These are phyloP conservation scores for Falco peregrinus DNA, from an alignment of 2,797 vertebrate genomes.

Conservation along the genomic window DNA sequence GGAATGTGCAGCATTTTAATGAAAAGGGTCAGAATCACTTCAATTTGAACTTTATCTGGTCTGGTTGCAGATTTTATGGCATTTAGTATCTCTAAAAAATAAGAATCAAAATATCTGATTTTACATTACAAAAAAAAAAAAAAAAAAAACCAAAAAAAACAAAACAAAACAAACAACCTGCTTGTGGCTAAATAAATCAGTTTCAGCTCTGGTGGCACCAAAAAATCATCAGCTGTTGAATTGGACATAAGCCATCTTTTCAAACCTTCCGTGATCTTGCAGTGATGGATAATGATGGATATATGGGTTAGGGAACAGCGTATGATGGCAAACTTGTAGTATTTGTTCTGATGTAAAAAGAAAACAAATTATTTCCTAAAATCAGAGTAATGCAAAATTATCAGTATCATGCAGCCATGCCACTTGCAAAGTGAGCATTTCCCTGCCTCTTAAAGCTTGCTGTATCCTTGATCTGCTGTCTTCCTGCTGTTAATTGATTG, in stretches of 20 bases:
- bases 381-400: not conserved
- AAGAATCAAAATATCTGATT: not conserved
- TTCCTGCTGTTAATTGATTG: not conserved
- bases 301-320: not conserved
- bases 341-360: not conserved
- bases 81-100: not conserved
- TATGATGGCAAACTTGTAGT: not conserved
- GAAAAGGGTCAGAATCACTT: slow-evolving; percentile 40
- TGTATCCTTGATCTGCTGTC: slow-evolving; percentile 4
- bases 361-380: not conserved
- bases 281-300: not conserved
- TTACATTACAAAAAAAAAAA: not conserved
- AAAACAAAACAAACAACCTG: not conserved
- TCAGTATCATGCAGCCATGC: not conserved
- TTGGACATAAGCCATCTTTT: not conserved
- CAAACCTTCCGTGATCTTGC: not conserved
- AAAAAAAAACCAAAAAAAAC: not conserved
- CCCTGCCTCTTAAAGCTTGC: slow-evolving; percentile 54
- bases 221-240: not conserved
- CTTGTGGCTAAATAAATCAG: not conserved
- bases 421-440: not conserved
- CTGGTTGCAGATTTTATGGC: slow-evolving; percentile 54
- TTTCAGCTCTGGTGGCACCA: not conserved
- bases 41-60: slow-evolving; percentile 1
- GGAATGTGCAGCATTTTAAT: slow-evolving; percentile 25